Evolutionary conservation across 1,140 invertebrate genomes (phyloP), one percentile per base, ranked within the genome.

Genomic region (Teleopsis dalmanni): DNA sequence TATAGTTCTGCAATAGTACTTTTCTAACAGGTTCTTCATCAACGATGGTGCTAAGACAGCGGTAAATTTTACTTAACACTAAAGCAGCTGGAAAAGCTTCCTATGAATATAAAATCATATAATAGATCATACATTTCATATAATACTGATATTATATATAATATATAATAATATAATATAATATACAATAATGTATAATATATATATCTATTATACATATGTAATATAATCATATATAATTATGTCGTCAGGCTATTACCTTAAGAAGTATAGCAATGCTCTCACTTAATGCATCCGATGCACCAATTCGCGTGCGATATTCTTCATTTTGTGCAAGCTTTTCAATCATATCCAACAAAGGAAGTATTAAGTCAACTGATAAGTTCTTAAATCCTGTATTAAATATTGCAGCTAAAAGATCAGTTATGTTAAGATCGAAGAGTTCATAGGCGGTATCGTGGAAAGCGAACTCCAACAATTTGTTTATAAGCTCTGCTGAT

Each of bases 21-120:
- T 37, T 11, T 0, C 61, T 58, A 9, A 64, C 58, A 0, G 26
- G 48, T 19, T 55, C 45, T 52, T 64, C 64, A 3, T 65, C 61
- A 9, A 64, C 53, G 10, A 67, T 27, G 13, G 61, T 67, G 50
- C 61, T 60, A 4, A 67, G 52, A 40, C 64, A 67, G 16, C 64
- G 64, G 43, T 64, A 67, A 16, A 67, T 61, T 23, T 62, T 62
- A 34, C 56, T 63, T 6, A 67, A 61, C 47, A 67, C 26, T 11
- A 67, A 62, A 13, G 61, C 58, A 34, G 64, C 55, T 4, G 63
- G 55, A 46, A 55, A 67, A n/a, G 64, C 60, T 6, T 52, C 55
- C 64, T 66, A 8, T 3, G 0, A 16, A 35, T 11, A n/a, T 29
- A 31, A 13, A 18, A 22, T 18, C 13, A 13, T 37, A n/a, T 16